A percentile compares a stretch with the other conserved stretches of the same genome.
Conservation (phyloP, 2,888 invertebrate species). For the Pherbina coryleti region DNA sequence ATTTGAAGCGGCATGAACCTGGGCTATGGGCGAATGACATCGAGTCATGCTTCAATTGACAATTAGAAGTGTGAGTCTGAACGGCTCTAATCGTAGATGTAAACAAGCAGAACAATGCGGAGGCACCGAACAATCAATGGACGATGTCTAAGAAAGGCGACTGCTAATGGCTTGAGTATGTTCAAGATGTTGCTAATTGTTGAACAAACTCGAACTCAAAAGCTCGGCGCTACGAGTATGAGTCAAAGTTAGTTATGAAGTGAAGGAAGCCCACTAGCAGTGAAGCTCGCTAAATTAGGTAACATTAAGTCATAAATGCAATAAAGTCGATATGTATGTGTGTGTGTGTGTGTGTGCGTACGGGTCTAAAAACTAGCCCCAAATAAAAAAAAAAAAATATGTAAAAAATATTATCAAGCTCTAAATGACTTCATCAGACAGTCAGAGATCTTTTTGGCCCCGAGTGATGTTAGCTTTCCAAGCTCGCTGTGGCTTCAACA, state of each 20-base stretch:
- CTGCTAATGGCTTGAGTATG: background rate
- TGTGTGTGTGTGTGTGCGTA: too few relatives aligned
- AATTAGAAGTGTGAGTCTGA: constrained; percentile 23
- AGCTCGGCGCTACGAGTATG: too few relatives aligned
- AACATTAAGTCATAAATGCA: background rate
- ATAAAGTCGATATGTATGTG: background rate
- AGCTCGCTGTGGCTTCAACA: background rate
- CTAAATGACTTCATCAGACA: constrained; percentile 7
- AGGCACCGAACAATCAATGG: background rate
- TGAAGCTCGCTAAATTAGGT: constrained; percentile 3
- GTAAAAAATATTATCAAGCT: background rate
- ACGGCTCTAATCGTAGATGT: constrained; percentile 19
- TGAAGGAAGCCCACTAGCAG: too few relatives aligned
- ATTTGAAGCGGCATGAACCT: too few relatives aligned
- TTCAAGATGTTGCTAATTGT: background rate
- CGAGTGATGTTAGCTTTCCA: background rate
- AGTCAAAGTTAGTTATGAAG: too few relatives aligned
- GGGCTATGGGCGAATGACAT: constrained; percentile 14
- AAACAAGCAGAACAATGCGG: constrained; percentile 11
- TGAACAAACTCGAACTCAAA: background rate
- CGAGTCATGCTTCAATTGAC: constrained; percentile 34
- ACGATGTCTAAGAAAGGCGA: background rate
- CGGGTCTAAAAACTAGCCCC: too few relatives aligned
- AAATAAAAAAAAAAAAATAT: background rate
- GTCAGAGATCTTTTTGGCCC: background rate